These are phyloP conservation scores for Macrobrachium rosenbergii DNA, from an alignment of 1,140 invertebrate genomes.

Conservation along the genomic window DNA sequence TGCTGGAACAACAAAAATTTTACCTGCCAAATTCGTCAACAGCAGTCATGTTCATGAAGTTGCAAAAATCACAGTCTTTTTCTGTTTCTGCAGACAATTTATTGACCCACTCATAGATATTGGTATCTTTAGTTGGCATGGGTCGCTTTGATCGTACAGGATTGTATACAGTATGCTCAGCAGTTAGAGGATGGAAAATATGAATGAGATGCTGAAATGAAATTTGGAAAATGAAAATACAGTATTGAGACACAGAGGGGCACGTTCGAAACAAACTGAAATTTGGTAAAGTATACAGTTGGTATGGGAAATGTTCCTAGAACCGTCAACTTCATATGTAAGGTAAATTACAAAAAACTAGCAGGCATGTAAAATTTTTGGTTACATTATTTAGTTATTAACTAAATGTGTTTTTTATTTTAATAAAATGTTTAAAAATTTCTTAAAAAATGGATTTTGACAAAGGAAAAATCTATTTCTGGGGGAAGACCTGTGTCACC, in stretches of 20 bases:
- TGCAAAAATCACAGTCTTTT: slow-evolving; percentile 50
- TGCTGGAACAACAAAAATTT: neutral
- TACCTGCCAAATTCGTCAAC: slow-evolving; percentile 49
- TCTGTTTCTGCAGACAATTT: slow-evolving; percentile 7
- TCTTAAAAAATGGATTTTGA: too few relatives aligned
- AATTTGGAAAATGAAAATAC: neutral
- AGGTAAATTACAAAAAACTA: too few relatives aligned
- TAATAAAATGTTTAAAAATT: too few relatives aligned
- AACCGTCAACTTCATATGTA: too few relatives aligned
- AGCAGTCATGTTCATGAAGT: slow-evolving; percentile 26
- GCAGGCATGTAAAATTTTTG: too few relatives aligned
- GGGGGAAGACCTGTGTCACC: too few relatives aligned
- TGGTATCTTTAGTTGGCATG: neutral
- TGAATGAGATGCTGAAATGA: slow-evolving; percentile 41
- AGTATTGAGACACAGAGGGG: too few relatives aligned
- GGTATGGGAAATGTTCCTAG: too few relatives aligned
- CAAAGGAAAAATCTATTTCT: too few relatives aligned
- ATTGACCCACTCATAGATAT: slow-evolving; percentile 41
- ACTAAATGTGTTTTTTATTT: too few relatives aligned
- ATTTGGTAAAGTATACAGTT: neutral
- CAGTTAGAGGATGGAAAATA: slow-evolving; percentile 38
- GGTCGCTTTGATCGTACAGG: slow-evolving; percentile 70
- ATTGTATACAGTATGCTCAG: slow-evolving; percentile 66
- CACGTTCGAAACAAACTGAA: too few relatives aligned
- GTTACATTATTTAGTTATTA: too few relatives aligned